Conservation (phyloP, 2,888 invertebrate genomes). For the Drosophila niveifrons region DNA sequence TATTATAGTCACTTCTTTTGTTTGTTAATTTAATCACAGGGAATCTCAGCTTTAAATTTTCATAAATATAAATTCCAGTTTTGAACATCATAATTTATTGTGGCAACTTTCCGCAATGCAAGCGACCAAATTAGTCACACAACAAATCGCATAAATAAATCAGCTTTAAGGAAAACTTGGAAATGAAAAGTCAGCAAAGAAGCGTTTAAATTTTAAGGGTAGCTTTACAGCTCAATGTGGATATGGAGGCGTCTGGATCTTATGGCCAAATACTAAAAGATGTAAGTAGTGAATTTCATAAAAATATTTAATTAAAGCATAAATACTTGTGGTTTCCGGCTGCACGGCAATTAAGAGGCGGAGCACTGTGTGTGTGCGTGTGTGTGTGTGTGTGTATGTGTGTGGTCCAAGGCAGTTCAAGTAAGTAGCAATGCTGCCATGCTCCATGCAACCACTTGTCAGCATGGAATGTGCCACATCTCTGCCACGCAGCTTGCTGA, state of each 20-base stretch:
- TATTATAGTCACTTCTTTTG: background rate
- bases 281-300: constrained; percentile 22
- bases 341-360: constrained; percentile 62
- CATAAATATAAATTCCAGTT: background rate
- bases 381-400: too few relatives aligned
- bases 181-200: constrained; percentile 15
- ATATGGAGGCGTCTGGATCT: background rate
- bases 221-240: constrained; percentile 8
- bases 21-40: background rate
- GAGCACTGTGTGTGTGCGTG: constrained; percentile 39
- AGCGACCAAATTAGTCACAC: constrained; percentile 63
- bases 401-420: constrained; percentile 38
- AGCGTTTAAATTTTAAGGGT: constrained; percentile 33
- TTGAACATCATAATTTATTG: constrained; percentile 45
- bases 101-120: constrained; percentile 25
- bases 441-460: background rate
- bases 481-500: constrained; percentile 30
- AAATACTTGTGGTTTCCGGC: constrained; percentile 60
- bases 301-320: constrained; percentile 68
- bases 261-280: constrained; percentile 49
- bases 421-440: constrained; percentile 22
- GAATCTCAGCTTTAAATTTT: background rate
- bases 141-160: constrained; percentile 50
- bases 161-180: constrained; percentile 27
- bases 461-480: constrained; percentile 53